phyloP scores from a whole-genome alignment of 2,113 vertebrate species.

The Elgaria multicarinata region DNA sequence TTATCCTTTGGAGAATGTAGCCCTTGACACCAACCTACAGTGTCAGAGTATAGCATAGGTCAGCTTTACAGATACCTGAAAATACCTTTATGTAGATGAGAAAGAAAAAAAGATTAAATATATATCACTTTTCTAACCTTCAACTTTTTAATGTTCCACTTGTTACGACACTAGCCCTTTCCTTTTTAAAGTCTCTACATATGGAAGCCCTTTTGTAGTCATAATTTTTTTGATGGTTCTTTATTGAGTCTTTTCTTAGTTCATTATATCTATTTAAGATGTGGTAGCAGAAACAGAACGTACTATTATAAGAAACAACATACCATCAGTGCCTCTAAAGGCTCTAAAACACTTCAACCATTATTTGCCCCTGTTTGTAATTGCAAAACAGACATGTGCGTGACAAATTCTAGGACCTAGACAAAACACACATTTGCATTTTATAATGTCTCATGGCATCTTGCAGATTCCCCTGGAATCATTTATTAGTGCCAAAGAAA shows the following conservation, averaged over 20 bases:
- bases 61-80: neutral
- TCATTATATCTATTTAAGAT: conserved; percentile 13
- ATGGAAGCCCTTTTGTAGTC: neutral
- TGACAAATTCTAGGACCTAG: neutral
- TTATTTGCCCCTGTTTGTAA: conserved; percentile 11
- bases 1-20: too few relatives aligned
- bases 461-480: neutral
- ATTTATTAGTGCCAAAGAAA: neutral
- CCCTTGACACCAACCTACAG: neutral
- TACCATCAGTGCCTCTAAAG: neutral
- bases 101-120: neutral
- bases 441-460: neutral
- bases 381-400: neutral
- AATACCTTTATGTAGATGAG: neutral
- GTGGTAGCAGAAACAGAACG: conserved; percentile 12
- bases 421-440: neutral
- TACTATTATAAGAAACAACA: conserved; percentile 14
- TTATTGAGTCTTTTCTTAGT: neutral
- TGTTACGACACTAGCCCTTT: neutral
- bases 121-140: neutral
- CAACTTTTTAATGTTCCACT: neutral
- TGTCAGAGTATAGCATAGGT: neutral
- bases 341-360: neutral
- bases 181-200: neutral
- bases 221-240: neutral